These are phyloP conservation scores for Euthynnus affinis DNA, from an alignment of 2,797 vertebrate species.

Conservation along the genomic window DNA sequence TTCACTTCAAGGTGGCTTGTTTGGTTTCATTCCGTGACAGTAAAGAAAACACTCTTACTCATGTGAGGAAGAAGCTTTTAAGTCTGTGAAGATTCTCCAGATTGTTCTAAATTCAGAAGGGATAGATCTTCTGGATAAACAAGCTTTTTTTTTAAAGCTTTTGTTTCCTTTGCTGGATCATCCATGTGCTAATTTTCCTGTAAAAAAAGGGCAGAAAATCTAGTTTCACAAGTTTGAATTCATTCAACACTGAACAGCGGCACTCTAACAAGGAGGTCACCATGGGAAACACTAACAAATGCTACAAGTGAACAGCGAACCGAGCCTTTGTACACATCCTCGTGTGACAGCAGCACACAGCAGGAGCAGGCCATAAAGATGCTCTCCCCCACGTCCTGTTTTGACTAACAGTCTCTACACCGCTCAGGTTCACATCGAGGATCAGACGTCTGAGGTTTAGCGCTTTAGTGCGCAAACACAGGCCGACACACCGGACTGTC, in stretches of 20 bases:
- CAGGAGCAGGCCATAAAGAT: conserved; percentile 7
- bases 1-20: neutral
- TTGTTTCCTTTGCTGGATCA: too few species aligned
- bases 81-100: too few species aligned
- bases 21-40: too few species aligned
- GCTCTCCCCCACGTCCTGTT: conserved; percentile 6
- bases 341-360: conserved; percentile 6
- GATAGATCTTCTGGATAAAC: too few species aligned
- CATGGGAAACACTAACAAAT: neutral
- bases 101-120: too few species aligned
- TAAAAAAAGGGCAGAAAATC: neutral
- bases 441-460: neutral
- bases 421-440: conserved; percentile 13
- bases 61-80: neutral
- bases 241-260: neutral
- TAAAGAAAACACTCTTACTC: neutral
- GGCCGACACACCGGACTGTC: neutral
- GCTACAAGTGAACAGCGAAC: neutral
- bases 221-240: neutral
- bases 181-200: neutral
- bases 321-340: conserved; percentile 9
- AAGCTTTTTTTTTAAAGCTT: too few species aligned
- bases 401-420: neutral
- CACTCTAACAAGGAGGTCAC: neutral
- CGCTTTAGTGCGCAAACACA: conserved; percentile 4